Base-by-base conservation (phyloP, 2,888 invertebrate genomes). In the Galeopsomyia nigrocyanea region DNA sequence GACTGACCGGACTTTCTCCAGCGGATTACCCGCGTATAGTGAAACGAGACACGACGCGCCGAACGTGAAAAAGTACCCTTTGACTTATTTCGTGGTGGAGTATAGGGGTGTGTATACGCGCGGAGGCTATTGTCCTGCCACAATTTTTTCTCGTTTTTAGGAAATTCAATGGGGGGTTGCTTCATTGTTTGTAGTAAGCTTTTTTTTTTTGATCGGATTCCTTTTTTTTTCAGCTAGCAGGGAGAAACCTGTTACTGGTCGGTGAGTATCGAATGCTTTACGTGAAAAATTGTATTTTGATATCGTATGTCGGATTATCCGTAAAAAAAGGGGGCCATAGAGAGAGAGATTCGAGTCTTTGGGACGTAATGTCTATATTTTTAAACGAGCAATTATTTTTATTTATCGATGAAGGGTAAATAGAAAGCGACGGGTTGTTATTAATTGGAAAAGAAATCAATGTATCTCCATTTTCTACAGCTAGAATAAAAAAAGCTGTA, bases 241-340 rank as follows among this genome's bases (percentile, higher is more conserved):
- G 46, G 68, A 21, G 66, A 75, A 71, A 75, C 66, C 66, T 75
- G 74, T 62, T 72, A 63, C 61, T 39, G 46, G 56, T 64, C 46
- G 61, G 53, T 21, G 22, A 63, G 14, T 50, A 50, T 7, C 39
- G 22, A 63, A 16, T 62, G 16, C 57, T 68, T 26, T 56, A 47
- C 17, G 53, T 47, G 70, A 72, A 70, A 73, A 67, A 72, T 72
- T 21, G 66, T 75, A 75, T 75, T 75, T 75, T 75, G 70, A 73
- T 75, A 46, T 26, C 60, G 19, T 26, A 50, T 19, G 19, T 22
- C 67, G 67, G 67, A 70, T 74, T 74, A 68, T 56, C 21, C 26
- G 21, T 17, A 39, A 16, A 47, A 26, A 5, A 26, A 26, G 14
- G 10, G 26, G 46, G 55, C 3, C 5, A n/a, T n/a, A n/a, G n/a